phyloP scores from a whole-genome alignment of 2,797 vertebrate genomes.

The Coendou prehensilis region DNA sequence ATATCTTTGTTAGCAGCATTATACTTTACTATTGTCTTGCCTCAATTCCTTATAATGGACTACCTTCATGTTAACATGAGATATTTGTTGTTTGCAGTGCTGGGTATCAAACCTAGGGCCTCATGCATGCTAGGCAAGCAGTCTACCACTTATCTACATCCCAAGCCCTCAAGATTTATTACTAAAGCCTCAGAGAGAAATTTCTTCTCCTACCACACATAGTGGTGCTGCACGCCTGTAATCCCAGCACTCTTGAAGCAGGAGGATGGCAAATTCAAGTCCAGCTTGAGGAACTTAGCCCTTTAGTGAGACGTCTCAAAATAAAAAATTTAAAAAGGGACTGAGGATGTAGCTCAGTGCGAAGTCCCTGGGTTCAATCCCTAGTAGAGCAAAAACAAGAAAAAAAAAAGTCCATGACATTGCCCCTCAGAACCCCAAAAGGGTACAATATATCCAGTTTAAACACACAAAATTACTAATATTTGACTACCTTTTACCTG shows the following conservation, averaged over 20 bases:
- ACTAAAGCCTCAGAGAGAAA: conserved; percentile 26
- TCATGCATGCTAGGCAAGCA: not conserved
- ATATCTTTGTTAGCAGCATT: not conserved
- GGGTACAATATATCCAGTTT: not conserved
- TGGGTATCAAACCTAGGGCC: not conserved
- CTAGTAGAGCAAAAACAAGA: not conserved
- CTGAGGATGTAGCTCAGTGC: not conserved
- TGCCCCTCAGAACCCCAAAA: conserved; percentile 1
- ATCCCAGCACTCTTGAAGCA: not conserved
- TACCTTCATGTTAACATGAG: conserved; percentile 21
- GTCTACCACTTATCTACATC: too few relatives aligned
- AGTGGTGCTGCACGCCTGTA: not conserved
- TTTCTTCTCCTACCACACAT: not conserved
- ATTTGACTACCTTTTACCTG: conserved; percentile 44
- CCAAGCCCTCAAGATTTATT: conserved; percentile 15
- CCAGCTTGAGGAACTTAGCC: not conserved
- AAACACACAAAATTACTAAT: conserved; percentile 32
- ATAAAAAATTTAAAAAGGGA: not conserved
- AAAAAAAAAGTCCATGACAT: not conserved
- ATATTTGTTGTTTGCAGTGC: not conserved
- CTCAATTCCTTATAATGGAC: not conserved
- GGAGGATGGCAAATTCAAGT: not conserved
- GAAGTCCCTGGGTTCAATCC: not conserved
- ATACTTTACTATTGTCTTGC: not conserved
- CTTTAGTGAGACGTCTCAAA: not conserved